phyloP scores from a whole-genome alignment of 2,888 invertebrate species.

The Apocheima hispidaria region DNA sequence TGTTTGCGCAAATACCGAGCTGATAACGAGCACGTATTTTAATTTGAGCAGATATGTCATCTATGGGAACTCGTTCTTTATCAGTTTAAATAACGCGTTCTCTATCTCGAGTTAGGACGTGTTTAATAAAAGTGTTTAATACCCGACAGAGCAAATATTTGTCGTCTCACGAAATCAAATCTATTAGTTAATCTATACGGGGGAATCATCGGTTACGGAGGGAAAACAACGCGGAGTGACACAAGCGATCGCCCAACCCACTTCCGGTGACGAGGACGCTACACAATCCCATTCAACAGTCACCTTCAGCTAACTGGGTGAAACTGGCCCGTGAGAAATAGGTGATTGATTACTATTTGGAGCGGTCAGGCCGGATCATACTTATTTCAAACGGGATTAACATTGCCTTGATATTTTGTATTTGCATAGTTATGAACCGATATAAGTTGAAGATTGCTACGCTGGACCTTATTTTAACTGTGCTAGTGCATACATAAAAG shows the following conservation, averaged over 20 bases:
- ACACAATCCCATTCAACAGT: constrained; percentile 75
- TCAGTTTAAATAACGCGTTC: constrained; percentile 52
- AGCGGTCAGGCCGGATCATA: constrained; percentile 48
- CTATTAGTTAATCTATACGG: constrained; percentile 49
- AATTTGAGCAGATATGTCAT: constrained; percentile 68
- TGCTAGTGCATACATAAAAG: constrained; percentile 1
- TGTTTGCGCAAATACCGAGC: constrained; percentile 82
- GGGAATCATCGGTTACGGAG: constrained; percentile 55
- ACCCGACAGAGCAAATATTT: constrained; percentile 44
- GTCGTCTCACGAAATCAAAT: constrained; percentile 39
- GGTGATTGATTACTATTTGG: constrained; percentile 59
- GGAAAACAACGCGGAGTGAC: constrained; percentile 70
- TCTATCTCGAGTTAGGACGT: constrained; percentile 47
- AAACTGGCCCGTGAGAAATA: constrained; percentile 79
- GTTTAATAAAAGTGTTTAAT: constrained; percentile 46
- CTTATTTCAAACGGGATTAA: constrained; percentile 40
- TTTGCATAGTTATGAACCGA: constrained; percentile 22
- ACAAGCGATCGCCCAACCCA: constrained; percentile 74
- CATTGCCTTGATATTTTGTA: constrained; percentile 21
- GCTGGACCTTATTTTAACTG: neutral
- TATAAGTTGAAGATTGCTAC: constrained; percentile 9
- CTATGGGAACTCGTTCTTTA: constrained; percentile 69
- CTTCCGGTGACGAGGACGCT: constrained; percentile 69
- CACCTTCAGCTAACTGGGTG: constrained; percentile 71
- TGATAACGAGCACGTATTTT: constrained; percentile 81